Base-by-base conservation (phyloP, 2,113 vertebrate species). In the Sminthopsis crassicaudata region DNA sequence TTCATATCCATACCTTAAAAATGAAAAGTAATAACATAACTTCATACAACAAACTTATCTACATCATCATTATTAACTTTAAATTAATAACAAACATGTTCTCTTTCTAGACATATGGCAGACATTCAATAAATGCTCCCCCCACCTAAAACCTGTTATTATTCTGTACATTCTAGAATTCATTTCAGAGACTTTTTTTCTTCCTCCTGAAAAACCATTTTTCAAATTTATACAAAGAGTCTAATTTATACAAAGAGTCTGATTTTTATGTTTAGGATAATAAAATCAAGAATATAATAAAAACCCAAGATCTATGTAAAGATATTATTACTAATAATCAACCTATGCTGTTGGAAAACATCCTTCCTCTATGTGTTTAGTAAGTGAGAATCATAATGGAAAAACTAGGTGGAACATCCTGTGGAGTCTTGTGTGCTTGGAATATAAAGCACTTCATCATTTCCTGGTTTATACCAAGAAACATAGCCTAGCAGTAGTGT, bases 371-470 rank as follows among this genome's bases (percentile, higher is more conserved):
- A 2, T 27, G 2, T 46, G 89, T 90, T 90, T 90, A 50, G 48
- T 24, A 90, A 90, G 27, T 26, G 48, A 90, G 50, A 26, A 30
- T 50, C 26, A 90, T 50, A 94, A 93, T 57, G 92, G 90, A 19
- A 95, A 51, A 93, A 67, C 90, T 96, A 76, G 7, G 51, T 91
- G 95, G 94, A 97, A 94, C 97, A 60, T 91, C 93, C 96, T 46
- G 53, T 97, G 93, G 88, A 97, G 95, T 25, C 30, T 97, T 94
- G 94, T 91, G 42, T 50, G 30, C 30, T 92, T 94, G 92, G 94
- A 92, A 94, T 90, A 95, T 46, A 67, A 95, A 53, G 67, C 30
- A 89, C 53, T 97, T 97, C 51, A 95, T 97, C 95, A 97, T 94
- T 76, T 19, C 26, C 0, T 27, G 9, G 19, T 93, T 95, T 92